Evolutionary conservation across 2,888 invertebrate genomes (phyloP).

Genomic region (Amphipoea lucens): DNA sequence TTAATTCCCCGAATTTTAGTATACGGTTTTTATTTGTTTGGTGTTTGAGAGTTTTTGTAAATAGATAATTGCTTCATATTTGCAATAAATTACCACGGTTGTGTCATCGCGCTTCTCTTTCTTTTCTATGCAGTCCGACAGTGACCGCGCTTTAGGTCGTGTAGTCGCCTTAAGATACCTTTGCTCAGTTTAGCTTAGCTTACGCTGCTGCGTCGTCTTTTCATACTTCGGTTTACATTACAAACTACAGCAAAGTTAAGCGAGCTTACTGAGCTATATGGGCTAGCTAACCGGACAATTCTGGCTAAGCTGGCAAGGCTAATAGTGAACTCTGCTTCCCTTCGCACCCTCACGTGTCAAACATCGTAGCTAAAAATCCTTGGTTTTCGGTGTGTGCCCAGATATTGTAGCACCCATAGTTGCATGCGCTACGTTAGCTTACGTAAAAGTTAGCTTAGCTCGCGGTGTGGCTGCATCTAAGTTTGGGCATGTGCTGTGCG

Average conservation of each 20-base stretch:
- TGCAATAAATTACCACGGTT: too few relatives aligned
- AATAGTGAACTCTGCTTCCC: neutral
- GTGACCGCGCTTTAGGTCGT: too few relatives aligned
- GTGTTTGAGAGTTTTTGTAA: too few relatives aligned
- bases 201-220: neutral
- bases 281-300: too few relatives aligned
- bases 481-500: neutral
- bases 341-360: neutral
- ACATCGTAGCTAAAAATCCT: neutral
- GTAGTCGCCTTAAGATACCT: too few relatives aligned
- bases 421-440: neutral
- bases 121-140: too few relatives aligned
- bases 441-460: neutral
- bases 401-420: neutral
- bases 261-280: neutral
- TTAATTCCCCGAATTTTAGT: too few relatives aligned
- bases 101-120: too few relatives aligned
- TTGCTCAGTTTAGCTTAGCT: too few relatives aligned
- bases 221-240: neutral
- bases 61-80: too few relatives aligned
- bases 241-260: neutral
- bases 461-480: neutral
- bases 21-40: too few relatives aligned
- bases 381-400: neutral
- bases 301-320: too few relatives aligned